phyloP scores from a whole-genome alignment of 2,888 invertebrate species.

The Drosophila neonasuta region DNA sequence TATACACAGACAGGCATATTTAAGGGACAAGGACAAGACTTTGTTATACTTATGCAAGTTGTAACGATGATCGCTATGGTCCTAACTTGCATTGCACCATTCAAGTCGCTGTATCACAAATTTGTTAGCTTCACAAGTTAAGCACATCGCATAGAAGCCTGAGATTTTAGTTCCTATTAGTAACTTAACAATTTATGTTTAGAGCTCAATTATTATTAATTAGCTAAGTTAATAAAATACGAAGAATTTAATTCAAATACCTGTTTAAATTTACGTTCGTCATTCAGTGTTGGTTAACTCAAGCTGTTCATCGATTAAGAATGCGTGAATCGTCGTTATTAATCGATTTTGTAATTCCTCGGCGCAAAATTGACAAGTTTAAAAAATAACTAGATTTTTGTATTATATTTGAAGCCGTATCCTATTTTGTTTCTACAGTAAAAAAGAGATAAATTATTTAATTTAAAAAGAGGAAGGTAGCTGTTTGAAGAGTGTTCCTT shows the following conservation, averaged over 20 bases:
- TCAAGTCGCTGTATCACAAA: conserved; percentile 72
- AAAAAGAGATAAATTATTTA: no score
- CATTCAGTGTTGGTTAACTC: conserved; percentile 34
- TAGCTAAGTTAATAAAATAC: conserved; percentile 8
- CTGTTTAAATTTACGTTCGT: conserved; percentile 3
- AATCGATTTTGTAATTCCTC: not conserved
- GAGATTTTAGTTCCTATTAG: conserved; percentile 17
- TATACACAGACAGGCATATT: conserved; percentile 71
- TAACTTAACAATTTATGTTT: not conserved
- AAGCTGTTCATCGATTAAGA: conserved; percentile 3
- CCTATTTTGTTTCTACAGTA: no score
- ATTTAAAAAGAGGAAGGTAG: no score
- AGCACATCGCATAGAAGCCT: not conserved
- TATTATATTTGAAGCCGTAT: no score
- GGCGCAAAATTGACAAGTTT: no score
- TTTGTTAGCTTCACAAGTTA: conserved; percentile 42
- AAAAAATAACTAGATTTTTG: no score
- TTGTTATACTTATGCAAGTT: conserved; percentile 66
- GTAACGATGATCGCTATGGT: conserved; percentile 70
- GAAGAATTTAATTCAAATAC: not conserved
- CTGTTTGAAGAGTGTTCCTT: no score
- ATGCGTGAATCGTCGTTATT: not conserved
- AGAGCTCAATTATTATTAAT: not conserved
- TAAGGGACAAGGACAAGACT: conserved; percentile 56
- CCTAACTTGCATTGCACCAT: conserved; percentile 70